Percentiles rank a stretch among this genome's conserved stretches.
phyloP scores from a whole-genome alignment of 1,140 invertebrate species.

The Brachionus manjavacas region DNA sequence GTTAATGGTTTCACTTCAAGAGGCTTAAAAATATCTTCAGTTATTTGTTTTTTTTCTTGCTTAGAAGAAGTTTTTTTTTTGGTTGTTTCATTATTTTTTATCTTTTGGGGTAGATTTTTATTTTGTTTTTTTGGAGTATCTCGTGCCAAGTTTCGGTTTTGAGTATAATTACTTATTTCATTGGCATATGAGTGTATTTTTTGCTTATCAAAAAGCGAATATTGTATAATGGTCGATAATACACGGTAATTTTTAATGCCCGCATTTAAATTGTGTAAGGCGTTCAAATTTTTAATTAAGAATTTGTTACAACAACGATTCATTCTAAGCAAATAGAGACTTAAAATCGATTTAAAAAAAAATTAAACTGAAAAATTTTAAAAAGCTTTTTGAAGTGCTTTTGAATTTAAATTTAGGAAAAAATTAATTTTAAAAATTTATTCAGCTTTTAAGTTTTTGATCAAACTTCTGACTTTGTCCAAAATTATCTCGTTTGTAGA shows the following conservation, averaged over 20 bases:
- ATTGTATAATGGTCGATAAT: slow-evolving; percentile 10
- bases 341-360: neutral
- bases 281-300: neutral
- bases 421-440: neutral
- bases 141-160: neutral
- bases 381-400: slow-evolving; percentile 23
- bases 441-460: neutral
- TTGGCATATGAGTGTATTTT: neutral
- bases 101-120: neutral
- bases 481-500: slow-evolving; percentile 39
- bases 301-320: slow-evolving; percentile 17
- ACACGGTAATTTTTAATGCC: neutral
- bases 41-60: neutral
- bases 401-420: neutral
- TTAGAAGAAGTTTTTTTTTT: neutral
- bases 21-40: neutral
- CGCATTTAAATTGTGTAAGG: neutral
- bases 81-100: neutral
- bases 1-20: slow-evolving; percentile 26
- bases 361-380: neutral
- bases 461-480: slow-evolving; percentile 28
- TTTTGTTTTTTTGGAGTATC: neutral
- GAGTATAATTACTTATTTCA: neutral
- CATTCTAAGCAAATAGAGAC: neutral
- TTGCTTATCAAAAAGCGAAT: neutral